Percentiles rank a stretch among this genome's conserved stretches.
phyloP scores from a whole-genome alignment of 2,113 vertebrate genomes.

The Choloepus hoffmanni region DNA sequence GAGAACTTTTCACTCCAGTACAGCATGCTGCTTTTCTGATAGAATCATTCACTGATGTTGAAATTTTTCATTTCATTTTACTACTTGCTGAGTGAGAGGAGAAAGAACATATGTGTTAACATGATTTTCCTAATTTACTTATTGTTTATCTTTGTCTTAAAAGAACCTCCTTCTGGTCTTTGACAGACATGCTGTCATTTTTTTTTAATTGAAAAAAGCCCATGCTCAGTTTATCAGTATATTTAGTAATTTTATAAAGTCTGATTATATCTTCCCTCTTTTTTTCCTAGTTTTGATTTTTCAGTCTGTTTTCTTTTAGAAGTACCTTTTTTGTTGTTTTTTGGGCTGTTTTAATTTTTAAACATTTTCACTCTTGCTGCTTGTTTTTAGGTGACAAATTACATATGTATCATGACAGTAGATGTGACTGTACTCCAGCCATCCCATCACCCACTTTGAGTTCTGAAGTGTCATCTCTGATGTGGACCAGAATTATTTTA shows the following conservation, averaged over 20 bases:
- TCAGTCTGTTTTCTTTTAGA: background rate
- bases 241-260: background rate
- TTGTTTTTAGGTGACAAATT: conserved; percentile 25
- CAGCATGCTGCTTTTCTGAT: background rate
- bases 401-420: background rate
- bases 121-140: background rate
- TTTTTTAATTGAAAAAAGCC: background rate
- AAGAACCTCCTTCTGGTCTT: background rate
- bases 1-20: background rate
- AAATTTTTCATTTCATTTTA: background rate
- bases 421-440: background rate
- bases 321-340: background rate
- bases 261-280: background rate
- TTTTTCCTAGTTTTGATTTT: background rate
- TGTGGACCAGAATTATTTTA: background rate
- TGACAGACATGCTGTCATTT: background rate
- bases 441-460: background rate
- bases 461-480: background rate
- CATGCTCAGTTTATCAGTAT: background rate
- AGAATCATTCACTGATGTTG: background rate
- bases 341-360: background rate
- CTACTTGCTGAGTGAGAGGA: background rate
- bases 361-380: background rate
- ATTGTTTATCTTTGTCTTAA: background rate
- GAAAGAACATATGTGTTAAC: background rate